Evolutionary conservation across 2,797 vertebrate species (phyloP).

Genomic region (Xenentodon cancila): DNA sequence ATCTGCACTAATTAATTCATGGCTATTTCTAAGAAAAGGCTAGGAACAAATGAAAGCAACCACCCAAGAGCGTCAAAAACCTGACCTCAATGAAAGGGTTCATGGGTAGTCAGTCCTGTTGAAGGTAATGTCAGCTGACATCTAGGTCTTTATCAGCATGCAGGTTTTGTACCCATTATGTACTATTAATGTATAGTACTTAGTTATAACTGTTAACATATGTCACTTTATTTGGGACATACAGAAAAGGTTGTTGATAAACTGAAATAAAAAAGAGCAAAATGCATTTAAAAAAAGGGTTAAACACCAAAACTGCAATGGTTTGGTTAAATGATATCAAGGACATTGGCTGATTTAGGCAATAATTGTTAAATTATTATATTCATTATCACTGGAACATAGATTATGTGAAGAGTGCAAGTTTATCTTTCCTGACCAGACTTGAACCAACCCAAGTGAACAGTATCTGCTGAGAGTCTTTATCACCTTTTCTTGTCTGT

Average conservation of each 20-base stretch:
- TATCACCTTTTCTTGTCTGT: slow-evolving; percentile 3
- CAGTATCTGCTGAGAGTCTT: slow-evolving; percentile 2
- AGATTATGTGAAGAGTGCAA: background rate
- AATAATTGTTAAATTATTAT: background rate
- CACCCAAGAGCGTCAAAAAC: slow-evolving; percentile 8
- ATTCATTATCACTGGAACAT: background rate
- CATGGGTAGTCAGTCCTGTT: slow-evolving; percentile 30
- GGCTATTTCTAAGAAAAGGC: slow-evolving; percentile 55
- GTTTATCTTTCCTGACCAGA: slow-evolving; percentile 42
- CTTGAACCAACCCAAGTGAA: slow-evolving; percentile 8
- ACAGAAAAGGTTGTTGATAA: too few relatives aligned
- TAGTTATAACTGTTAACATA: too few relatives aligned
- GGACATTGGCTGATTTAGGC: background rate
- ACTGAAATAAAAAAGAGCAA: too few relatives aligned
- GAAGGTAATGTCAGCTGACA: slow-evolving; percentile 45
- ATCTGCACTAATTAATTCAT: slow-evolving; percentile 63
- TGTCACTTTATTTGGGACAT: too few relatives aligned
- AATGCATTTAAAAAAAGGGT: background rate
- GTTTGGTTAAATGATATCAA: background rate
- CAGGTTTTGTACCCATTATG: too few relatives aligned
- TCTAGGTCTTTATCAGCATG: slow-evolving; percentile 10
- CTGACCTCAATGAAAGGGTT: slow-evolving; percentile 38
- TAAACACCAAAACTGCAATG: background rate
- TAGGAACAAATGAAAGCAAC: slow-evolving; percentile 29
- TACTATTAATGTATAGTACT: too few relatives aligned